phyloP scores from a whole-genome alignment of 2,113 vertebrate genomes.

The Serilophus lunatus region DNA sequence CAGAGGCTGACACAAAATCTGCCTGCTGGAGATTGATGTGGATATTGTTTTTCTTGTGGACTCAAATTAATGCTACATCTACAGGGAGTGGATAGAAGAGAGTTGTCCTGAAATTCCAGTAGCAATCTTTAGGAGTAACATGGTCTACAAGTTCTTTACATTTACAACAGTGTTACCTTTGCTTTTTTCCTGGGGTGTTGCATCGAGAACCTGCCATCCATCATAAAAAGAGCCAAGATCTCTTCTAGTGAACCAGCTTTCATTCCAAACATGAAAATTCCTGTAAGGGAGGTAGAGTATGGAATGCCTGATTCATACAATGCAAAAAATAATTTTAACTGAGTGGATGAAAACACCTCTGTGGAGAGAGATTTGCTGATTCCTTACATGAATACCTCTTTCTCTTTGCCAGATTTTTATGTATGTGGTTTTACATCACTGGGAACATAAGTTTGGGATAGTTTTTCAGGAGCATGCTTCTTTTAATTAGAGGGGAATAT shows the following conservation, averaged over 20 bases:
- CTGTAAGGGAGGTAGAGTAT: not conserved
- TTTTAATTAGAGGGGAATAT: not conserved
- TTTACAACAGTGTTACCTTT: slow-evolving; percentile 20
- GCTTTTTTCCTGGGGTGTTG: slow-evolving; percentile 67
- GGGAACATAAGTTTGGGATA: not conserved
- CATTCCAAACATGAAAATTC: slow-evolving; percentile 68
- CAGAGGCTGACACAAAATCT: not conserved
- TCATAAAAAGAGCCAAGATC: slow-evolving; percentile 55
- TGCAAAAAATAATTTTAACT: not conserved
- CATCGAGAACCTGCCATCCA: slow-evolving; percentile 68
- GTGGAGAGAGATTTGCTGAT: not conserved
- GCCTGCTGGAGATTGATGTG: not conserved
- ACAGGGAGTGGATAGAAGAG: not conserved
- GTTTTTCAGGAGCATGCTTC: not conserved
- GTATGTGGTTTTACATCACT: not conserved
- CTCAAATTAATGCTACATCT: not conserved
- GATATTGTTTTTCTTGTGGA: not conserved
- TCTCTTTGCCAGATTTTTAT: not conserved
- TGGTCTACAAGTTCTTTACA: not conserved
- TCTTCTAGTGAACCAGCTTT: slow-evolving; percentile 60
- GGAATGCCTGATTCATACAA: not conserved
- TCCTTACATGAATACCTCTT: not conserved
- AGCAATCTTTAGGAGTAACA: not conserved
- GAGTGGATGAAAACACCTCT: not conserved
- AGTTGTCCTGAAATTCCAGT: not conserved